Percentiles rank a stretch among this genome's conserved stretches.
phyloP scores from a whole-genome alignment of 2,888 invertebrate genomes.

The Thera obeliscata region DNA sequence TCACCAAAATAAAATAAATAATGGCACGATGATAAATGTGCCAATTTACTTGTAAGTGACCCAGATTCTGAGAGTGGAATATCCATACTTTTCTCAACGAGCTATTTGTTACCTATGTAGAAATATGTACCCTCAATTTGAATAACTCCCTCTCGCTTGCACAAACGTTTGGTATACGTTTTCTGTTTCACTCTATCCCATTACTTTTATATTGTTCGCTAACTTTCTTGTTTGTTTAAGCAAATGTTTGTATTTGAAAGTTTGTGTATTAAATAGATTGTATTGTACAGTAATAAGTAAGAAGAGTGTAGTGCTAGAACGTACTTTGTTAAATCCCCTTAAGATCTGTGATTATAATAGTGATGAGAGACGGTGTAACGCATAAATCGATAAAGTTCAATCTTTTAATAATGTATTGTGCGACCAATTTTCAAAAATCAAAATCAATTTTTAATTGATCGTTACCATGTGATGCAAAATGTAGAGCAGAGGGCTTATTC shows the following conservation, averaged over 20 bases:
- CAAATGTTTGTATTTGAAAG: constrained; percentile 84
- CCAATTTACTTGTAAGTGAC: constrained; percentile 36
- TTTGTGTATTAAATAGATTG: constrained; percentile 83
- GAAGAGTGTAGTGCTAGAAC: constrained; percentile 50
- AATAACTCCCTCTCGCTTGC: constrained; percentile 75
- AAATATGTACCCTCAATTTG: constrained; percentile 85
- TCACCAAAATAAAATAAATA: constrained; percentile 21
- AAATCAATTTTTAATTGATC: not conserved
- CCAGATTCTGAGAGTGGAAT: constrained; percentile 53
- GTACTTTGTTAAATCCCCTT: constrained; percentile 50
- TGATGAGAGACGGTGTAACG: no score
- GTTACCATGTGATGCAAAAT: no score
- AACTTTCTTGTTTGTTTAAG: constrained; percentile 85
- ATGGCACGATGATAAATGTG: constrained; percentile 32
- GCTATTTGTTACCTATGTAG: constrained; percentile 84
- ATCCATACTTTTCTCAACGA: constrained; percentile 77
- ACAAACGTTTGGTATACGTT: constrained; percentile 46
- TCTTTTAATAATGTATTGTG: no score
- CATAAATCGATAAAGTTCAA: no score
- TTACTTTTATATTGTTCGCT: constrained; percentile 85
- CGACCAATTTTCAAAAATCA: no score
- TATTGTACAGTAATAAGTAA: constrained; percentile 75
- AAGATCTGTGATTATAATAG: constrained; percentile 22
- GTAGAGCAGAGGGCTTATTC: no score
- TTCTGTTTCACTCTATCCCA: constrained; percentile 75